These are phyloP conservation scores for Oscheius sp. DNA, from an alignment of 2,888 invertebrate genomes.

Conservation along the genomic window DNA sequence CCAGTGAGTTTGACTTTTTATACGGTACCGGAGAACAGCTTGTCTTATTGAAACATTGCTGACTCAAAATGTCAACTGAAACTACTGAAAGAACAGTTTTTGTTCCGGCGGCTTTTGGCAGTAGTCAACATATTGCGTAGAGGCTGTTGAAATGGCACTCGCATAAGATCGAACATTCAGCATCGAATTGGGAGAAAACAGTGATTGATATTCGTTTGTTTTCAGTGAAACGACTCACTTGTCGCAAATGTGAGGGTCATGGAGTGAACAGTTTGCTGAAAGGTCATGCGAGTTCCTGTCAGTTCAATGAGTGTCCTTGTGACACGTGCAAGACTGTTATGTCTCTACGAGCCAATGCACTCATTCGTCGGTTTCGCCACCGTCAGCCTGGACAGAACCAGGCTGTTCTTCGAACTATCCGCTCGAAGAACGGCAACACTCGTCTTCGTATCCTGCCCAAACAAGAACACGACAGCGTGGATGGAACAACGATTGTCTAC, in stretches of 20 bases:
- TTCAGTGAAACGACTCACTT: conserved; percentile 62
- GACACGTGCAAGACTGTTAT: conserved; percentile 62
- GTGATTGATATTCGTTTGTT: conserved; percentile 1
- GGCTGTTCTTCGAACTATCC: conserved; percentile 56
- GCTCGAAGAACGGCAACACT: conserved; percentile 61
- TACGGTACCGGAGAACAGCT: not conserved
- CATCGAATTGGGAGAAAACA: too few species aligned
- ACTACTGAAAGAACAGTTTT: too few species aligned
- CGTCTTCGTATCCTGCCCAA: conserved; percentile 55
- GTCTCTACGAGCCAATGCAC: conserved; percentile 62
- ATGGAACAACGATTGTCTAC: conserved; percentile 43
- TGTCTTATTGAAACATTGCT: too few species aligned
- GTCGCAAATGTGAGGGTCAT: conserved; percentile 70
- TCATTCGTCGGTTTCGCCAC: conserved; percentile 63
- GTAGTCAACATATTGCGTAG: too few species aligned
- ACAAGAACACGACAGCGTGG: conserved; percentile 28
- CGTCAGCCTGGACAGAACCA: conserved; percentile 51
- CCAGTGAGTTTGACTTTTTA: conserved; percentile 16
- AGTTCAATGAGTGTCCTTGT: conserved; percentile 64
- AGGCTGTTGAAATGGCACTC: too few species aligned
- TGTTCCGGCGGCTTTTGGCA: too few species aligned
- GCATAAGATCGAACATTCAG: too few species aligned
- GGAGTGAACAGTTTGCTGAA: conserved; percentile 60
- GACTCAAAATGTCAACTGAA: too few species aligned
- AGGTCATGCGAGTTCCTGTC: conserved; percentile 65